Evolutionary conservation across 2,888 invertebrate genomes (phyloP), one percentile per base, ranked within the genome.

Genomic region (Folsomia candida): DNA sequence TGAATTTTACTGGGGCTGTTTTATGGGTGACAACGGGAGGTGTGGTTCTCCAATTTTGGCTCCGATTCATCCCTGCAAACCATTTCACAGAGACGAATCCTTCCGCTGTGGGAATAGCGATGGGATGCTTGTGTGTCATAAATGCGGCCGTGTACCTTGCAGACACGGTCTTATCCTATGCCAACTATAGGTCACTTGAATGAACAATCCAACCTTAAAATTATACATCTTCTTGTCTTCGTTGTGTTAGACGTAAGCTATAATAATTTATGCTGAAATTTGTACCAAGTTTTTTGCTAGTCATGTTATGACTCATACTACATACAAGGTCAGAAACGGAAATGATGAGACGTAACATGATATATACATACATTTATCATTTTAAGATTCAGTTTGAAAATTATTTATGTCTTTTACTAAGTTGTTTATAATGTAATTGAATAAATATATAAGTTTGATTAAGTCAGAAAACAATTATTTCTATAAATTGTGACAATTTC

Each of bases 31-130:
- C 92, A 0, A 91, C 92, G 59, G 93, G 93, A 1, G 93, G 91
- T 0, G 91, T 91, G 26, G 93, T 93, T 0, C 86, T 93, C 24
- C 93, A 93, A 84, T 94, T 93, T 84, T 94, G 93, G 93, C 89
- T 90, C 71, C 93, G 93, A 0, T 94, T 92, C 84, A 76, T 78
- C 60, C 89, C 90, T 83, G 87, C 89, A 22, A 92, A 92, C 81
- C 89, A 93, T 81, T 90, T 91, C 82, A 91, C 87, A 82, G 85
- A 88, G 72, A 87, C 89, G 79, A 89, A 90, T 1, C 88, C 89
- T 66, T 88, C 89, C 0, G 92, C 92, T 83, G 89, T 91, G 47
- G 94, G 93, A 71, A 83, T 93, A 64, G 92, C 92, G 0, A 85
- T 93, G 78, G 94, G 93, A 14, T 87, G 91, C 1, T 84, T 93